Percentiles rank a stretch among this genome's conserved stretches.
These are phyloP conservation scores for Leptopterna dolabrata DNA, from an alignment of 2,888 invertebrate species.

Conservation along the genomic window DNA sequence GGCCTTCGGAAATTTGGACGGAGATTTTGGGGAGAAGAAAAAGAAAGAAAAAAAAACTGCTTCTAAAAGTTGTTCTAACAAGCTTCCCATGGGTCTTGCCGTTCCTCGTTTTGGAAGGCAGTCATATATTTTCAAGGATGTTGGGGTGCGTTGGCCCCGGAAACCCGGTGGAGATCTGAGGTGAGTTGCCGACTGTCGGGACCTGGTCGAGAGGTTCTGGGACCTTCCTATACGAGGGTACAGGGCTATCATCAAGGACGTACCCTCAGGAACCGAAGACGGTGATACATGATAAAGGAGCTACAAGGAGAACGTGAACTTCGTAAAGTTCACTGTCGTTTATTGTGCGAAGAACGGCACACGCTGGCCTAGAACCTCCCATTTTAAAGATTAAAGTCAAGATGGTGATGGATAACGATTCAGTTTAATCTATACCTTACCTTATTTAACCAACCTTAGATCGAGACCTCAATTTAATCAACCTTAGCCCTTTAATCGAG, in stretches of 20 bases:
- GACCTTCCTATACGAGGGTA: neutral
- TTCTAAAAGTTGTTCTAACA: slow-evolving; percentile 16
- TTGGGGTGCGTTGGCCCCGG: slow-evolving; percentile 20
- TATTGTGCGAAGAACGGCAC: too few species aligned
- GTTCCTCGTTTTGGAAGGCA: neutral
- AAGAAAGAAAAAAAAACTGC: neutral
- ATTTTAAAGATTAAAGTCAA: too few species aligned
- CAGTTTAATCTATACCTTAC: too few species aligned
- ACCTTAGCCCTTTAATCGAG: too few species aligned
- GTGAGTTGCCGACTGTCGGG: neutral
- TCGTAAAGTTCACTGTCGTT: neutral
- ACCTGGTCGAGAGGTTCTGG: neutral
- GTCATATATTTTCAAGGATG: slow-evolving; percentile 26
- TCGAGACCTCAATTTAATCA: too few species aligned
- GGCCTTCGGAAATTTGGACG: neutral
- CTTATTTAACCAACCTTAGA: too few species aligned
- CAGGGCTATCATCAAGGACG: neutral
- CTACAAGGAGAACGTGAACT: neutral
- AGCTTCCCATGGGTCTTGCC: slow-evolving; percentile 23
- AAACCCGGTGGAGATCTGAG: neutral
- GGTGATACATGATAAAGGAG: neutral
- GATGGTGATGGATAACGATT: too few species aligned
- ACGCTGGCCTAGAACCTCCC: too few species aligned
- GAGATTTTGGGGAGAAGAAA: neutral
- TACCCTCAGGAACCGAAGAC: neutral